These are phyloP conservation scores for Pachyrhynchus sulphureomaculatus DNA, from an alignment of 1,140 invertebrate species.

Conservation along the genomic window DNA sequence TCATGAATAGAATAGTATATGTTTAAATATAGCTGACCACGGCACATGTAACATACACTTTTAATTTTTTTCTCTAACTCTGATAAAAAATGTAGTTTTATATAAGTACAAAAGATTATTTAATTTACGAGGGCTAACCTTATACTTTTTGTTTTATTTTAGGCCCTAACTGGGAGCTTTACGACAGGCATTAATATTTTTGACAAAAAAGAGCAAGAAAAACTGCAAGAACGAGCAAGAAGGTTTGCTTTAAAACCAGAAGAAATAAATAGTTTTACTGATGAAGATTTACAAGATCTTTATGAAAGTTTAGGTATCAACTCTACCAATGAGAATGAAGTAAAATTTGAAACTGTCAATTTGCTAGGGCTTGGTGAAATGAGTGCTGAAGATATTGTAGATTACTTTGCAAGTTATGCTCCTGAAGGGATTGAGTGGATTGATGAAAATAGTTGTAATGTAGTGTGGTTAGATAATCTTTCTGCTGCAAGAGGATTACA, in stretches of 20 bases:
- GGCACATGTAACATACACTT: no score
- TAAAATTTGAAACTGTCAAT: slow-evolving; percentile 72
- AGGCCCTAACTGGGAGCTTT: slow-evolving; percentile 56
- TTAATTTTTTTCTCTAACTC: no score
- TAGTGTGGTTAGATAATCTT: slow-evolving; percentile 72
- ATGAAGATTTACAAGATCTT: slow-evolving; percentile 62
- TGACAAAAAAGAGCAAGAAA: slow-evolving; percentile 63
- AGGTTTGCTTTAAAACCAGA: slow-evolving; percentile 65
- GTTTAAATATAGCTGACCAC: no score
- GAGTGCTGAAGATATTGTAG: slow-evolving; percentile 74
- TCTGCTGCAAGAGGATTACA: slow-evolving; percentile 71
- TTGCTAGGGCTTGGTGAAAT: slow-evolving; percentile 73
- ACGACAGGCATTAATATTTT: slow-evolving; percentile 61
- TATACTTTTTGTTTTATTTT: slow-evolving; percentile 50
- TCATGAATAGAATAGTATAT: no score
- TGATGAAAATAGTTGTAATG: slow-evolving; percentile 78
- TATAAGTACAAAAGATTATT: no score
- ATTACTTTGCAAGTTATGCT: slow-evolving; percentile 73
- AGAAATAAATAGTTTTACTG: slow-evolving; percentile 55
- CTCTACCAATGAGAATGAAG: slow-evolving; percentile 61
- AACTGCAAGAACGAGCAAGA: slow-evolving; percentile 67
- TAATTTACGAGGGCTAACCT: no score
- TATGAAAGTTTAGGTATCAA: slow-evolving; percentile 67
- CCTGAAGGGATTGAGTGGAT: slow-evolving; percentile 79
- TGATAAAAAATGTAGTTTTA: no score